Evolutionary conservation across 2,797 vertebrate genomes (phyloP).

Genomic region (Brotula barbata): DNA sequence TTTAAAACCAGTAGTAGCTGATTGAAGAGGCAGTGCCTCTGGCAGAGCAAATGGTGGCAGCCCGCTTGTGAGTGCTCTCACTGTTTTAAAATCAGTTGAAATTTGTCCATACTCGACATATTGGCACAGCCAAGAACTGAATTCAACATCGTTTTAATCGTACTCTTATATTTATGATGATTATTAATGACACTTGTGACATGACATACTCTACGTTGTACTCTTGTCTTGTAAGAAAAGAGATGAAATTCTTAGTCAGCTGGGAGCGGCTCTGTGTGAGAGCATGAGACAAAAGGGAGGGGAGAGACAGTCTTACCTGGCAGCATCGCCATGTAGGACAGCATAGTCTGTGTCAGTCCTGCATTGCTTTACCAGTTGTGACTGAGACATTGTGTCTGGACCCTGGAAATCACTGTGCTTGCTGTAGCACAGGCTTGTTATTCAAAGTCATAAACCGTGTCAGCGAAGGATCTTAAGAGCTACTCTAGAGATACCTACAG

Average conservation of each 20-base stretch:
- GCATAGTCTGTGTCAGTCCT: background rate
- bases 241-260: slow-evolving; percentile 13
- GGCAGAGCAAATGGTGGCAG: too few relatives aligned
- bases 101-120: too few relatives aligned
- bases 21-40: too few relatives aligned
- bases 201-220: background rate
- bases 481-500: background rate
- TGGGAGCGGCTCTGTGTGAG: background rate
- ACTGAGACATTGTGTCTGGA: background rate
- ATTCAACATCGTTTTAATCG: too few relatives aligned
- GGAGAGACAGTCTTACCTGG: too few relatives aligned
- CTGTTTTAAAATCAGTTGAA: too few relatives aligned
- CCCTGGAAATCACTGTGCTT: background rate
- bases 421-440: background rate
- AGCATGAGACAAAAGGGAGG: background rate
- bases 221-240: slow-evolving; percentile 2
- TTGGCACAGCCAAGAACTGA: too few relatives aligned
- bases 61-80: too few relatives aligned
- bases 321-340: background rate
- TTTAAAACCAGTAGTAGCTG: too few relatives aligned
- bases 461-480: slow-evolving; percentile 4
- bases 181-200: too few relatives aligned
- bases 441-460: background rate
- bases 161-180: too few relatives aligned
- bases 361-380: background rate